Evolutionary conservation across 2,797 vertebrate genomes (phyloP), one percentile per base, ranked within the genome.

Genomic region (Myripristis murdjan): DNA sequence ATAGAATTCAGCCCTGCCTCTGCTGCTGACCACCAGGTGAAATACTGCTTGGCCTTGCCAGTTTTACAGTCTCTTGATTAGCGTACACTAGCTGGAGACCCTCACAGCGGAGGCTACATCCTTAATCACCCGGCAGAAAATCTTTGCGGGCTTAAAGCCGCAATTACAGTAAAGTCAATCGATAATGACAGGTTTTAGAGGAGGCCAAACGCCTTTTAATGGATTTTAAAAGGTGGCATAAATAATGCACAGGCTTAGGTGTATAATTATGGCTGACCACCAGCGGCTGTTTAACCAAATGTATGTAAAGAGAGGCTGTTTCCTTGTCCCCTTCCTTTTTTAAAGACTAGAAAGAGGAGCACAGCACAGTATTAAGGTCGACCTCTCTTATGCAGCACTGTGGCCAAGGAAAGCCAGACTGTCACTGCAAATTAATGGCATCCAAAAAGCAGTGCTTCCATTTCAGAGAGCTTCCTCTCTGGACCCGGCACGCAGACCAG

Each of bases 111-210:
- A 16, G 62, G 67, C 66, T 76, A 81, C 86, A 86, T 90, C 83
- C 64, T 85, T 93, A 93, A 94, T 90, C 88, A 88, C 67, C 47
- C 10, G 61, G 83, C 90, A 92, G 89, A 91, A 94, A 94, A 93
- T 94, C 93, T 90, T 92, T 95, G 70, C 75, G 67, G 39, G 82
- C 87, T 91, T 87, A 85, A 93, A 92, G 88, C 85, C 86, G 87
- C 91, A 94, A 94, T 95, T 94, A 94, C 86, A 90, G 91, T 87
- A 89, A 88, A 91, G 92, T 91, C 93, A 89, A 91, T 95, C 88
- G 84, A 94, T 94, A 92, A 92, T 91, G 92, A 91, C 87, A 89
- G 77, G 82, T 92, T 93, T 93, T 87, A 91, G 86, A 89, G 61
- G 49, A 77, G 81, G 76, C 79, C 83, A 82, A 93, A 92, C 82